Evolutionary conservation across 2,888 invertebrate genomes (phyloP).

Genomic region (Agriotes lineatus): DNA sequence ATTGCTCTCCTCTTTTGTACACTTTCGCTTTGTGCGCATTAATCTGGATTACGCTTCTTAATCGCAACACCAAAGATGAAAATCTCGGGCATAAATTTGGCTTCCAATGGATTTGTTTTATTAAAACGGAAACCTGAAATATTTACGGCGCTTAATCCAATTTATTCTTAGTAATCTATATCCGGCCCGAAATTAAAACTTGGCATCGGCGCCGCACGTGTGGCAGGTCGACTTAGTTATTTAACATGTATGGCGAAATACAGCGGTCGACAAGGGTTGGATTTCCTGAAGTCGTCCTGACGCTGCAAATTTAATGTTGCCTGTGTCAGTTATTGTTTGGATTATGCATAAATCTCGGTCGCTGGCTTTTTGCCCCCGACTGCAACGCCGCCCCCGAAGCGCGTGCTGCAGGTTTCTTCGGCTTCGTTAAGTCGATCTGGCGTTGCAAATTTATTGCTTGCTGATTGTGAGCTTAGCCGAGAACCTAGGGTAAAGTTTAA

Average conservation of each 20-base stretch:
- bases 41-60: constrained; percentile 46
- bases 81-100: constrained; percentile 45
- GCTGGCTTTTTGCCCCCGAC: too few relatives aligned
- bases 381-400: too few relatives aligned
- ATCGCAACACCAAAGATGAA: constrained; percentile 47
- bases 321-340: constrained; percentile 12
- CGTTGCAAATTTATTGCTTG: constrained; percentile 1
- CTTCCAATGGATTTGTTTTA: constrained; percentile 45
- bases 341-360: constrained; percentile 4
- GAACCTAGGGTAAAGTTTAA: constrained; percentile 8
- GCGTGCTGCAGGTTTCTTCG: neutral
- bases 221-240: neutral
- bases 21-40: constrained; percentile 43
- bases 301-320: constrained; percentile 17
- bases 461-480: constrained; percentile 4
- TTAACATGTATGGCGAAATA: constrained; percentile 16
- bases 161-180: constrained; percentile 38
- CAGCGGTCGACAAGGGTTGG: constrained; percentile 22
- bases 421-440: neutral
- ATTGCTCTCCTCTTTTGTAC: constrained; percentile 43
- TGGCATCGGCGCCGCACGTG: neutral
- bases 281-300: constrained; percentile 16
- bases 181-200: constrained; percentile 5
- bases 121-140: constrained; percentile 43
- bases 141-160: constrained; percentile 42